Percentiles rank a stretch among this genome's conserved stretches.
phyloP scores from a whole-genome alignment of 2,113 vertebrate species.

The Xenopus laevis region DNA sequence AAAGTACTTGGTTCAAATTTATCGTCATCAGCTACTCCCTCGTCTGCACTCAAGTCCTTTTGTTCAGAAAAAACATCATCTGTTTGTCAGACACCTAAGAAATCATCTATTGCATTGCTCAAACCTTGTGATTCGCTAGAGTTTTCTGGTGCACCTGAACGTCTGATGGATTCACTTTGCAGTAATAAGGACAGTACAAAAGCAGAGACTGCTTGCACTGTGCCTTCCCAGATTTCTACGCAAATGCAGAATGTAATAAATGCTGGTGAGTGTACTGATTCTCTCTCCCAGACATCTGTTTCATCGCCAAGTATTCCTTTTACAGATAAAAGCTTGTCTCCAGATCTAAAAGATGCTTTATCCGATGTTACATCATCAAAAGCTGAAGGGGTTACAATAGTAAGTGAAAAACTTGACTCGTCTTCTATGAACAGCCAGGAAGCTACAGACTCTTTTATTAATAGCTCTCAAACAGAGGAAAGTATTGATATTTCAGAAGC shows the following conservation, averaged over 20 bases:
- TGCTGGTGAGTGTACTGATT: not conserved
- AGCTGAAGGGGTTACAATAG: slow-evolving; percentile 24
- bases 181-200: not conserved
- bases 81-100: slow-evolving; percentile 1
- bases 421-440: slow-evolving; percentile 53
- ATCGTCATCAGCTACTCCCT: not conserved
- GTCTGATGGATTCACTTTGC: not conserved
- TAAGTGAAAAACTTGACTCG: slow-evolving; percentile 40
- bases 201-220: not conserved
- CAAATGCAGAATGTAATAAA: not conserved
- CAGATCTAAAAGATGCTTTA: not conserved
- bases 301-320: not conserved
- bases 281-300: not conserved
- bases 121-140: not conserved
- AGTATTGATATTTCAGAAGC: slow-evolving; percentile 55
- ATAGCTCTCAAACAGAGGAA: slow-evolving; percentile 44
- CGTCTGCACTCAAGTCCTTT: not conserved
- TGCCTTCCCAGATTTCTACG: not conserved
- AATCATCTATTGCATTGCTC: not conserved
- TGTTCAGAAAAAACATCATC: not conserved
- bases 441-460: slow-evolving; percentile 40
- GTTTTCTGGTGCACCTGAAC: not conserved
- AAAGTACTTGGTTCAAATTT: slow-evolving; percentile 14
- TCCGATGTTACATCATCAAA: not conserved
- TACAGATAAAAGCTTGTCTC: not conserved